Percentiles rank a stretch among this genome's conserved stretches.
Conservation (phyloP, 1,140 invertebrate genomes). For the Panulirus ornatus region DNA sequence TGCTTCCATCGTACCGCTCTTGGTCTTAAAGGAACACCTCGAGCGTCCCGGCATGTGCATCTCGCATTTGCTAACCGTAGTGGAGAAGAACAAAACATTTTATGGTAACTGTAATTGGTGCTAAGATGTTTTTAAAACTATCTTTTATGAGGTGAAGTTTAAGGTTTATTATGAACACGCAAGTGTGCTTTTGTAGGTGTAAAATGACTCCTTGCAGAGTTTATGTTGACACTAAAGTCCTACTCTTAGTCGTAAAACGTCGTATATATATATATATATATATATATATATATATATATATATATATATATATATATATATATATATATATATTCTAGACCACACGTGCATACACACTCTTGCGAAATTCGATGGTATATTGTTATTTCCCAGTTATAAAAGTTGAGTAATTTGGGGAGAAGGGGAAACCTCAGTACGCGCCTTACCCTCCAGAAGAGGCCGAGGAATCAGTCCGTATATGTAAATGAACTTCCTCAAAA, state of each 20-base stretch:
- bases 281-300: neutral
- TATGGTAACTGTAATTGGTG: neutral
- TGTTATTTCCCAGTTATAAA: no score
- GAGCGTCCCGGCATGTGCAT: neutral
- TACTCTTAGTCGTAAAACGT: neutral
- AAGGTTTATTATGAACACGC: constrained; percentile 1
- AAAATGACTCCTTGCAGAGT: neutral
- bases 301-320: neutral
- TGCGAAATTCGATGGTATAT: no score
- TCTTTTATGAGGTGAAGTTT: constrained; percentile 13
- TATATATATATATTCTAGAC: neutral
- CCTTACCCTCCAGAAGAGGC: no score
- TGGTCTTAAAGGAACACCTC: neutral
- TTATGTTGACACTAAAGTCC: constrained; percentile 5
- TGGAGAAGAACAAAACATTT: neutral
- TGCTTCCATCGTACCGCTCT: neutral
- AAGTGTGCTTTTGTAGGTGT: neutral
- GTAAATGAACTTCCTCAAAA: constrained; percentile 12
- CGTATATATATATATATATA: neutral
- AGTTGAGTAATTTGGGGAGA: no score
- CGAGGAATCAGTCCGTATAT: neutral
- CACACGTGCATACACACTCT: no score
- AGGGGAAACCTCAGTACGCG: no score
- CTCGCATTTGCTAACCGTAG: neutral
- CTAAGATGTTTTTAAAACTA: neutral